phyloP scores from a whole-genome alignment of 1,140 invertebrate genomes.

The Neodiprion pinetum region DNA sequence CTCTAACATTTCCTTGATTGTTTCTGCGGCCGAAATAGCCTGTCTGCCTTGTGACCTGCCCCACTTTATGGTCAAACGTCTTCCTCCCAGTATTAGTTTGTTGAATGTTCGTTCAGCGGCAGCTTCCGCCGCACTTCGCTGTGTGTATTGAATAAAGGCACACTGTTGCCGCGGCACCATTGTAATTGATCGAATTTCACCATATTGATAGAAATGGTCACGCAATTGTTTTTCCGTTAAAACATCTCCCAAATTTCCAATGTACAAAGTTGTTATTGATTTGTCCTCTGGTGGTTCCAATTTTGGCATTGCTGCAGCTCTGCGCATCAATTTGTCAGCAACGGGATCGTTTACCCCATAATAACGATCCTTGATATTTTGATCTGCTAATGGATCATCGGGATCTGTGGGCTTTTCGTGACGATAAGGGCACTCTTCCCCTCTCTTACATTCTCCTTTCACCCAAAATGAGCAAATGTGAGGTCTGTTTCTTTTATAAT shows the following conservation, averaged over 20 bases:
- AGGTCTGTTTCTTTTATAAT: conserved; percentile 98
- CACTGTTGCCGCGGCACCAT: conserved; percentile 94
- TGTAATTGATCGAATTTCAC: conserved; percentile 95
- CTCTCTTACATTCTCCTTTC: conserved; percentile 98
- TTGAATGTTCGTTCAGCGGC: conserved; percentile 98
- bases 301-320: conserved; percentile 93
- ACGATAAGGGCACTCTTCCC: conserved; percentile 99
- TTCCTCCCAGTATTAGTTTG: conserved; percentile 87
- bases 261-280: conserved; percentile 95
- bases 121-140: conserved; percentile 85
- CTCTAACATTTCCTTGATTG: conserved; percentile 68
- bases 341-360: conserved; percentile 99
- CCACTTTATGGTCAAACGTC: conserved; percentile 95
- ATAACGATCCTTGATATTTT: conserved; percentile 99
- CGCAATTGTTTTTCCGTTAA: conserved; percentile 90
- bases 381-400: conserved; percentile 98
- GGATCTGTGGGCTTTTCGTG: conserved; percentile 99
- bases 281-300: conserved; percentile 95
- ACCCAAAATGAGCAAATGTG: conserved; percentile 99
- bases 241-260: conserved; percentile 90
- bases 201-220: conserved; percentile 97
- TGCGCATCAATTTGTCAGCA: conserved; percentile 94
- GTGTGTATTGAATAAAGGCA: conserved; percentile 97
- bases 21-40: conserved; percentile 60
- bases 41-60: conserved; percentile 86